phyloP scores from a whole-genome alignment of 2,888 invertebrate species.

The Sialis lutaria region DNA sequence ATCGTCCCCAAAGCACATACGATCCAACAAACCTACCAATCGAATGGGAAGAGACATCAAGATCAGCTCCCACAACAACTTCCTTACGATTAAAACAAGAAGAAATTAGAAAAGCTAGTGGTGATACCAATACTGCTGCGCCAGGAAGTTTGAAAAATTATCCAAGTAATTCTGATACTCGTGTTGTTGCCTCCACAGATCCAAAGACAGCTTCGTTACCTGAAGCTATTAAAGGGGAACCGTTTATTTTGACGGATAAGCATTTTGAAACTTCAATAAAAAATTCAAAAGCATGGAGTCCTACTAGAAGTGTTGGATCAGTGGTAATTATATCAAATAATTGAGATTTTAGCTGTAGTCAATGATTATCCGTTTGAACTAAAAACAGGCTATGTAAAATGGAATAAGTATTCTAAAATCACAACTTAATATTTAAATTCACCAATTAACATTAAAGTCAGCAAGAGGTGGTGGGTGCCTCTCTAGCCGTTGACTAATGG shows the following conservation, averaged over 20 bases:
- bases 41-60: slow-evolving; percentile 53
- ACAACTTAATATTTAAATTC: no score
- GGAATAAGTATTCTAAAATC: neutral
- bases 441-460: no score
- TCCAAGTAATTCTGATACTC: neutral
- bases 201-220: neutral
- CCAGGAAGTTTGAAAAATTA: neutral
- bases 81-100: slow-evolving; percentile 33
- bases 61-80: slow-evolving; percentile 56
- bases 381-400: neutral
- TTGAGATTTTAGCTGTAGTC: neutral
- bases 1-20: slow-evolving; percentile 31
- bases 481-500: no score
- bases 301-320: slow-evolving; percentile 73
- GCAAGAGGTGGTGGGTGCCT: no score
- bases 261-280: slow-evolving; percentile 55
- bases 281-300: slow-evolving; percentile 74
- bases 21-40: slow-evolving; percentile 36
- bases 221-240: slow-evolving; percentile 17
- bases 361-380: neutral
- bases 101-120: neutral
- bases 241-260: slow-evolving; percentile 40
- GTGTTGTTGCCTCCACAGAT: neutral
- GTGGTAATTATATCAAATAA: slow-evolving; percentile 29
- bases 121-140: slow-evolving; percentile 1